Evolutionary conservation across 1,140 invertebrate genomes (phyloP), one percentile per base, ranked within the genome.

Genomic region (Proctacanthus coquilletti): DNA sequence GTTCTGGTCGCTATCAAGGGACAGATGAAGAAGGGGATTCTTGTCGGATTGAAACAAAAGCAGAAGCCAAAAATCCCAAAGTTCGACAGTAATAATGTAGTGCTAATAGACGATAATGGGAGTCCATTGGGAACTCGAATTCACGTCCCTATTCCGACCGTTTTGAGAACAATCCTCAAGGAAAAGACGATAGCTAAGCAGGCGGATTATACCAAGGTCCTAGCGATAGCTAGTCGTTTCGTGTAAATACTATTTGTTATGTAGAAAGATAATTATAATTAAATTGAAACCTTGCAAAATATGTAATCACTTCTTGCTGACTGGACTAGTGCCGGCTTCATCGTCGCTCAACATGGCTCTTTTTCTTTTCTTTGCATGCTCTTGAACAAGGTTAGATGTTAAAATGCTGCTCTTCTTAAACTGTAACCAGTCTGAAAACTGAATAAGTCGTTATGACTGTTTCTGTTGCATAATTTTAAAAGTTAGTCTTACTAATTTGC

Each of bases 71-170:
- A 85, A 58, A 68, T 93, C 21, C 94, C 94, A 0, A 83, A 80
- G 52, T 94, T 88, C 64, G 95, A 99, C 60, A 88, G 78, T 44
- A 99, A 98, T 55, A 98, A 98, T 64, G 58, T 98, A 41, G 93
- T 98, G 2, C 61, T 99, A 0, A 83, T 99, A 37, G 92, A 98
- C 53, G 91, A 98, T 48, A 85, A 77, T 61, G 92, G 91, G 45
- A 82, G 73, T 17, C 92, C 94, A 1, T 61, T 95, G 9, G 95
- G 95, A 18, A 98, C 84, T 3, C 72, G 94, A 43, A 92, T 98
- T 45, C 77, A 84, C 51, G 89, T 89, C 10, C 95, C 95, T 1
- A 84, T 99, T 45, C 95, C 95, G 5, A 82, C 87, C 3, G 71
- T 87, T 33, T 62, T 98, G n/a, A 66, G 93, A 40, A 86, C 80